Percentiles rank a stretch among this genome's conserved stretches.
phyloP scores from a whole-genome alignment of 2,888 invertebrate species.

The Dorcus parallelipipedus region DNA sequence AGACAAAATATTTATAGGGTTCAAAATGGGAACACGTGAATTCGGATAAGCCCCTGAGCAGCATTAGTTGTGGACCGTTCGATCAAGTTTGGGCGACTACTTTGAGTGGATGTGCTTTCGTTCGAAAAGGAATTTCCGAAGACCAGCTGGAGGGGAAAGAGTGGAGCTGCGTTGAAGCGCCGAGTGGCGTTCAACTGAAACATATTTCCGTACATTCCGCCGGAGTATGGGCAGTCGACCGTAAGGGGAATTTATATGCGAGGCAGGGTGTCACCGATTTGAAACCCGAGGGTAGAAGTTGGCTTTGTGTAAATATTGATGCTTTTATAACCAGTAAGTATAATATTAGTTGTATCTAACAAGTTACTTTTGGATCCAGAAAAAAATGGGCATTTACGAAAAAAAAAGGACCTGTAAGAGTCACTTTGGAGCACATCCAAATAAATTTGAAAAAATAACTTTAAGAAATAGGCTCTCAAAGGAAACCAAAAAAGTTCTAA shows the following conservation, averaged over 20 bases:
- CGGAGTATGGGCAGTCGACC: constrained; percentile 80
- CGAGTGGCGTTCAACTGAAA: constrained; percentile 63
- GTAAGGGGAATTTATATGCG: constrained; percentile 68
- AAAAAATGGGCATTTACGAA: no score
- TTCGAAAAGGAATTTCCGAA: constrained; percentile 69
- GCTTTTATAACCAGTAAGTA: constrained; percentile 53
- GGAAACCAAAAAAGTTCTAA: no score
- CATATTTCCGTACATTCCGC: constrained; percentile 69
- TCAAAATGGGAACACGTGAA: constrained; percentile 75
- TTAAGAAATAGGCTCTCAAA: no score
- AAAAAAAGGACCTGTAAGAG: no score
- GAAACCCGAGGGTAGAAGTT: constrained; percentile 80
- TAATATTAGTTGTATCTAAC: background rate
- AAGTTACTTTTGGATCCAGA: background rate
- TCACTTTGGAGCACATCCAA: no score
- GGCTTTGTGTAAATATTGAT: constrained; percentile 67
- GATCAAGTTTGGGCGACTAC: constrained; percentile 82
- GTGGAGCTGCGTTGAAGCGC: constrained; percentile 79
- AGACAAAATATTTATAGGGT: constrained; percentile 53
- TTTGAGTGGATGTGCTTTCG: constrained; percentile 80
- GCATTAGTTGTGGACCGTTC: constrained; percentile 68
- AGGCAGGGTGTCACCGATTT: constrained; percentile 72
- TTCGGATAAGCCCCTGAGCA: constrained; percentile 74
- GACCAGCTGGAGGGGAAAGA: constrained; percentile 63
- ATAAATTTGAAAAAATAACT: no score